Percentiles rank a stretch among this genome's conserved stretches.
These are phyloP conservation scores for Petrocephalus microphthalmus DNA, from an alignment of 2,113 vertebrate species.

Conservation along the genomic window DNA sequence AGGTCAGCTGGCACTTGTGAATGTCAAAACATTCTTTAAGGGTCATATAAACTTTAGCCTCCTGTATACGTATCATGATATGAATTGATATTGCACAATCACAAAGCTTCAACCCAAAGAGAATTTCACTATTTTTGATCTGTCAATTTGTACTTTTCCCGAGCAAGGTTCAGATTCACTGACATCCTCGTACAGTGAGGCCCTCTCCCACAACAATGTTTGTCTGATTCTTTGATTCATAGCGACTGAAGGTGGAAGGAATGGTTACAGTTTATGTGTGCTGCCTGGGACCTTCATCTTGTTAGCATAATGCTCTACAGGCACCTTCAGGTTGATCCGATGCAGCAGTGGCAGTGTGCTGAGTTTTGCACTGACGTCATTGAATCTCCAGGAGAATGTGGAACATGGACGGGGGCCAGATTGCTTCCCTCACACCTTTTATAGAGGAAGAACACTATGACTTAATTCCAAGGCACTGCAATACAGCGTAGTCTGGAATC, in stretches of 20 bases:
- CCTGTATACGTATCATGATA: background rate
- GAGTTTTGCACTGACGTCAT: background rate
- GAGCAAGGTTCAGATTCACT: background rate
- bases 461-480: background rate
- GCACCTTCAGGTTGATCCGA: background rate
- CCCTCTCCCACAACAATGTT: background rate
- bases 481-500: background rate
- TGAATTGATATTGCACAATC: background rate
- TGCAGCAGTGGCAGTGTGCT: background rate
- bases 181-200: background rate
- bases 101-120: background rate
- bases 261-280: background rate
- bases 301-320: background rate
- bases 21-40: background rate
- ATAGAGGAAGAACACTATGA: background rate
- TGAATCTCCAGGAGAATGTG: background rate
- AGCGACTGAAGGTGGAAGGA: background rate
- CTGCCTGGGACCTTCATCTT: background rate
- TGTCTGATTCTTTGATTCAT: background rate
- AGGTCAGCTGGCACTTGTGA: background rate
- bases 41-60: background rate
- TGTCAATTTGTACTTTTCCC: background rate
- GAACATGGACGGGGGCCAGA: background rate
- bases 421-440: background rate
- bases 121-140: background rate